A percentile compares a stretch with the other conserved stretches of the same genome.
Conservation (phyloP, 2,113 vertebrate species). For the Lepisosteus oculatus region DNA sequence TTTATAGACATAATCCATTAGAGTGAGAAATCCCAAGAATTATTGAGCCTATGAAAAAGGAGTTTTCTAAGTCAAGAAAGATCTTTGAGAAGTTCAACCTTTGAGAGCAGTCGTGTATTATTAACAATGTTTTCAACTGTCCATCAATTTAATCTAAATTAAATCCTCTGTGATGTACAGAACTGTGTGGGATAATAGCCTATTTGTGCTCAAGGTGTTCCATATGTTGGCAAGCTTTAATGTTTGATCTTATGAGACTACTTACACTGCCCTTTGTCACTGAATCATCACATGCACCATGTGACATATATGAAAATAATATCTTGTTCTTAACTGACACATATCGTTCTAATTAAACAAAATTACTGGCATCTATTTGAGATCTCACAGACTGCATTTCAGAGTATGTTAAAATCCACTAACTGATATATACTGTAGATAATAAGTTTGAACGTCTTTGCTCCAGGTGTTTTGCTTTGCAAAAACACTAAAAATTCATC, state of each 20-base stretch:
- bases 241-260: conserved; percentile 5
- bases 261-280: not conserved
- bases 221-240: not conserved
- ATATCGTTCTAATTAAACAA: not conserved
- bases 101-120: not conserved
- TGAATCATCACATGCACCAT: conserved; percentile 7
- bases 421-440: too few species aligned
- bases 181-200: not conserved
- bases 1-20: too few species aligned
- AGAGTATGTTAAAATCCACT: not conserved
- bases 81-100: not conserved
- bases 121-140: not conserved
- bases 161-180: not conserved
- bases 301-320: not conserved
- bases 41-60: not conserved
- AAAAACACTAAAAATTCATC: too few species aligned
- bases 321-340: not conserved
- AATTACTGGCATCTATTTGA: not conserved
- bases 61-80: not conserved
- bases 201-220: not conserved
- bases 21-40: not conserved
- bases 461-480: too few species aligned
- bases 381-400: not conserved
- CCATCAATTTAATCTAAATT: not conserved
- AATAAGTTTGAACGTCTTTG: too few species aligned